Conservation (phyloP, 2,888 invertebrate species). For the Archips xylosteana region DNA sequence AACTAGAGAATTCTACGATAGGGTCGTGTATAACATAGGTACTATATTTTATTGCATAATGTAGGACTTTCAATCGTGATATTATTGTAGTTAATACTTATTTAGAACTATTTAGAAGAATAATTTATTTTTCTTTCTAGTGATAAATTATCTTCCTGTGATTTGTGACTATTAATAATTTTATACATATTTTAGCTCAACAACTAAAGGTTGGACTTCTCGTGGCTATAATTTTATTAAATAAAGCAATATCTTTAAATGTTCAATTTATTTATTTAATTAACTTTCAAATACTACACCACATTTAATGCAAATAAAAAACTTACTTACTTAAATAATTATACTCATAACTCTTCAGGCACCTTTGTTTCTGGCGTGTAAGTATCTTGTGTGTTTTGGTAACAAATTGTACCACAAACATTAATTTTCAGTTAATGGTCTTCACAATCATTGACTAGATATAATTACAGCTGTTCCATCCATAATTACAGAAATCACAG, state of each 20-base stretch:
- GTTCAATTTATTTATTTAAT: constrained; percentile 43
- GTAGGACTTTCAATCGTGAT: constrained; percentile 73
- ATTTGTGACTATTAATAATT: constrained; percentile 81
- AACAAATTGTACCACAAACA: too few species aligned
- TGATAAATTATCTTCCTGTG: constrained; percentile 78
- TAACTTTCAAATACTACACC: not conserved
- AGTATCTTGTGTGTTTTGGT: too few species aligned
- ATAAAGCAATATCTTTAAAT: constrained; percentile 77
- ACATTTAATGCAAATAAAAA: too few species aligned
- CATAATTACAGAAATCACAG: too few species aligned
- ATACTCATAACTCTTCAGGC: too few species aligned
- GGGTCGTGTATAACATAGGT: constrained; percentile 37
- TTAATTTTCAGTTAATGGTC: too few species aligned
- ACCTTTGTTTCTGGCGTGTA: too few species aligned
- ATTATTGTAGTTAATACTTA: constrained; percentile 60
- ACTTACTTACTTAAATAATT: too few species aligned
- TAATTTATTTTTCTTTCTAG: constrained; percentile 68
- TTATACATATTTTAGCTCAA: constrained; percentile 81
- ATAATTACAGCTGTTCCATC: too few species aligned
- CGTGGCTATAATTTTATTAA: constrained; percentile 79
- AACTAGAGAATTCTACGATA: constrained; percentile 36
- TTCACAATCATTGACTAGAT: too few species aligned
- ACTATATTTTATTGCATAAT: constrained; percentile 38
- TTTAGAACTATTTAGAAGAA: constrained; percentile 63
- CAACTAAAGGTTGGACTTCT: constrained; percentile 70